These are phyloP conservation scores for Mirounga angustirostris DNA, from an alignment of 2,113 vertebrate species.

Conservation along the genomic window DNA sequence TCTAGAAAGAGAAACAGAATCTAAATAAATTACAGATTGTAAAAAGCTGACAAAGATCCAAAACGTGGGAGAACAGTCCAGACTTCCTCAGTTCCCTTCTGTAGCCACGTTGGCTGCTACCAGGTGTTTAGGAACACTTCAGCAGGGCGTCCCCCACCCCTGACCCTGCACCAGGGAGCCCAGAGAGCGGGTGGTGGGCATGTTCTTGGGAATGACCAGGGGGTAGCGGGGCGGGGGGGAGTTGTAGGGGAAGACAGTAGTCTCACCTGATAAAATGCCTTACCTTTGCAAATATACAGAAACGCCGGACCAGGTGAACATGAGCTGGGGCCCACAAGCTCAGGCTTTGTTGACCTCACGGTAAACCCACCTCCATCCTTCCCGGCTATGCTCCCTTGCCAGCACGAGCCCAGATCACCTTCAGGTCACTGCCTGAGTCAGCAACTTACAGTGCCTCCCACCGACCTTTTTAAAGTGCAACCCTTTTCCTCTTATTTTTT, in stretches of 20 bases:
- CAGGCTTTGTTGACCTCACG: not conserved
- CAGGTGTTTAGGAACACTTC: not conserved
- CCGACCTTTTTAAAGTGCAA: not conserved
- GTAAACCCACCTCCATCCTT: not conserved
- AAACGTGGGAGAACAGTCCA: not conserved
- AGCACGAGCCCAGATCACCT: not conserved
- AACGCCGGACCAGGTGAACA: not conserved
- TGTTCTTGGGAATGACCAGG: not conserved
- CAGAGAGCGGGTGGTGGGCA: not conserved
- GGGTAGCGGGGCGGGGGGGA: not conserved
- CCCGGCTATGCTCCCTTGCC: not conserved
- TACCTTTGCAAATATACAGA: not conserved
- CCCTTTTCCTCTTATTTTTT: not conserved
- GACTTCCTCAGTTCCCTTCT: not conserved
- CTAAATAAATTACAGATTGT: not conserved
- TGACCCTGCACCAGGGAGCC: not conserved
- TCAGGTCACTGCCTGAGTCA: not conserved
- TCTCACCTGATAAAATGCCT: not conserved
- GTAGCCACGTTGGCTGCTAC: not conserved
- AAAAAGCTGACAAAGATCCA: not conserved
- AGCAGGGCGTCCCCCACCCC: not conserved
- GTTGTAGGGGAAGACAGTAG: not conserved
- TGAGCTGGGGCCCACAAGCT: not conserved
- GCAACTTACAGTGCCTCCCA: not conserved
- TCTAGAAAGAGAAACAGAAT: conserved; percentile 21